Evolutionary conservation across 2,797 vertebrate species (phyloP).

Genomic region (Chloroceryle amazona): DNA sequence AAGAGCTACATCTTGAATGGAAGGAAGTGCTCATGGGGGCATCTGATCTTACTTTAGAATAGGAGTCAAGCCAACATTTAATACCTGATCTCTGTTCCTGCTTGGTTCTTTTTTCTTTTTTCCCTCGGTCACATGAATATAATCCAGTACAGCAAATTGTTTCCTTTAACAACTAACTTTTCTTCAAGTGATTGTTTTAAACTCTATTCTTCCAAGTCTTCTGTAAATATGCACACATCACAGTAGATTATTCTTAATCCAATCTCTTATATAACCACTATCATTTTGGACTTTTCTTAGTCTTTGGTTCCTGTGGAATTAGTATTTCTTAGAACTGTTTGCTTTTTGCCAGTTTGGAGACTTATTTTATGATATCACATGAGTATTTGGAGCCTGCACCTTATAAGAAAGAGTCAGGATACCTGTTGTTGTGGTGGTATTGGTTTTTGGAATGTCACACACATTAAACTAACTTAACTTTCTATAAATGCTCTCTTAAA

Average conservation of each 20-base stretch:
- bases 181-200: slow-evolving; percentile 75
- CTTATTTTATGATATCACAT: slow-evolving; percentile 66
- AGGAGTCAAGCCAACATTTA: slow-evolving; percentile 66
- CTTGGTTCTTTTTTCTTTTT: slow-evolving; percentile 21
- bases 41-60: slow-evolving; percentile 58
- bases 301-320: slow-evolving; percentile 77
- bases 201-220: slow-evolving; percentile 78
- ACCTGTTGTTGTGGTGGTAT: slow-evolving; percentile 64
- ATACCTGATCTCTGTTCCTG: slow-evolving; percentile 68
- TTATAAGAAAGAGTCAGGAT: neutral
- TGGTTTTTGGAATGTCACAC: slow-evolving; percentile 53
- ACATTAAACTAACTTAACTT: slow-evolving; percentile 46
- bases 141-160: slow-evolving; percentile 73
- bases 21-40: slow-evolving; percentile 25
- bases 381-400: slow-evolving; percentile 45
- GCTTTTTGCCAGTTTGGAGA: slow-evolving; percentile 61
- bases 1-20: slow-evolving; percentile 6
- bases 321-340: slow-evolving; percentile 82
- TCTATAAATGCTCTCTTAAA: neutral
- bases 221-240: slow-evolving; percentile 80
- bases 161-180: slow-evolving; percentile 77
- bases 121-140: slow-evolving; percentile 61
- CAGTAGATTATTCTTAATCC: slow-evolving; percentile 82
- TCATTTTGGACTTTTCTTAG: slow-evolving; percentile 78
- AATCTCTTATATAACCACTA: slow-evolving; percentile 80